Evolutionary conservation across 2,888 invertebrate species (phyloP), one percentile per base, ranked within the genome.

Genomic region (Nomada ruficornis): DNA sequence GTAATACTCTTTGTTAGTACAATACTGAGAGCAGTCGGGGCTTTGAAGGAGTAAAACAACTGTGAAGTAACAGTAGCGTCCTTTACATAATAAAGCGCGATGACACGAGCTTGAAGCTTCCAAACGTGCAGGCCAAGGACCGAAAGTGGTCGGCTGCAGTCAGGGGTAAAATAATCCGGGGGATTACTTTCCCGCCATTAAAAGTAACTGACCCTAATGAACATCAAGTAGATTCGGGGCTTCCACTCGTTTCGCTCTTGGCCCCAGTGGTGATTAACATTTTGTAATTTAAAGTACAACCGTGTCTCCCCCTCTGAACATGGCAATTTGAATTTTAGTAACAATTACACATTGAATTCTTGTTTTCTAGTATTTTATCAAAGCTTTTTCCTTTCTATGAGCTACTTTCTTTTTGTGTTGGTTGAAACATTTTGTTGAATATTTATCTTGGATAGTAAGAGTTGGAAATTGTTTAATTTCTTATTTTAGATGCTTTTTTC

Each of bases 131-230:
- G 23, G 18, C 42, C 20, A 20, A 44, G 44, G 59, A 26, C 13
- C n/a, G 36, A 72, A 69, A 62, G 50, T n/a, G 15, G 47, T 42
- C 20, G 63, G 36, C 42, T 23, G 42, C 29, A 54, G 63, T 63
- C 68, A 42, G 23, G 57, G 71, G 69, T 82, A 68, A 77, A 85
- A 85, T 83, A 83, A 80, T 86, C 78, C 76, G 29, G 13, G 59
- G 78, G 76, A 86, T 86, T 78, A 80, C 73, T 78, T 75, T 59
- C 52, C 75, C 47, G 59, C 60, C 63, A 72, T 86, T 83, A 83
- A 83, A 83, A 83, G 80, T 85, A 85, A 86, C 86, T 68, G 83
- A 80, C 77, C 77, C 70, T 83, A 80, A 86, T 83, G 78, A 85
- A 80, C 80, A 71, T 86, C 80, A 67, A 77, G 69, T 76, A 55